phyloP scores from a whole-genome alignment of 2,113 vertebrate genomes.

The Thinocorus orbignyianus region DNA sequence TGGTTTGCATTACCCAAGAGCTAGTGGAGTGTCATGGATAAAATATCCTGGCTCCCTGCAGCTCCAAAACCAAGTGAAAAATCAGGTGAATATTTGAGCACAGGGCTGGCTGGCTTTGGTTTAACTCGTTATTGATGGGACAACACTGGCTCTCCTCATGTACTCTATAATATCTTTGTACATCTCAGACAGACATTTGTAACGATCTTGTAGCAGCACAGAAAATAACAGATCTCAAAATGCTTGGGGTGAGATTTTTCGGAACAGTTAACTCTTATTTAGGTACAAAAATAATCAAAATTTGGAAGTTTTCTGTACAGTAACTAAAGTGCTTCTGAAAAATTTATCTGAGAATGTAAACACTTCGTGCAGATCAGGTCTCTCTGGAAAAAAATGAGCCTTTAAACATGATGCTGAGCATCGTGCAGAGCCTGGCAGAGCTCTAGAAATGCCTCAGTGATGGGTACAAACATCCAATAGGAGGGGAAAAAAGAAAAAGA shows the following conservation, averaged over 20 bases:
- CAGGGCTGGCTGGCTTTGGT: neutral
- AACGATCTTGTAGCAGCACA: neutral
- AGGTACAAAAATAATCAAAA: neutral
- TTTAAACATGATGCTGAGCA: neutral
- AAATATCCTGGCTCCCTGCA: neutral
- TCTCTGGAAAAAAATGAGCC: neutral
- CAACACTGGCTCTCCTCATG: neutral
- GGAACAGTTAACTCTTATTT: neutral
- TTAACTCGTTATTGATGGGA: neutral
- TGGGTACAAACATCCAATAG: neutral
- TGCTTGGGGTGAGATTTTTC: neutral
- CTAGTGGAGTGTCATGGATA: neutral
- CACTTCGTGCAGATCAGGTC: neutral
- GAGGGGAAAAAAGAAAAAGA: neutral
- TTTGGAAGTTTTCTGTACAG: neutral
- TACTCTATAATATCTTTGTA: neutral
- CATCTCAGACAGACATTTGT: neutral
- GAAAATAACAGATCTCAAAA: neutral
- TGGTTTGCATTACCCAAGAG: neutral
- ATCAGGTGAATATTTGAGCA: neutral
- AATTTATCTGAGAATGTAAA: neutral
- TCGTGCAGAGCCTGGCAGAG: neutral
- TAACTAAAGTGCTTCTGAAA: neutral
- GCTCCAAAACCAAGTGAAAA: neutral
- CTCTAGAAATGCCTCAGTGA: neutral